These are phyloP conservation scores for Promerops cafer DNA, from an alignment of 2,113 vertebrate species.

Conservation along the genomic window DNA sequence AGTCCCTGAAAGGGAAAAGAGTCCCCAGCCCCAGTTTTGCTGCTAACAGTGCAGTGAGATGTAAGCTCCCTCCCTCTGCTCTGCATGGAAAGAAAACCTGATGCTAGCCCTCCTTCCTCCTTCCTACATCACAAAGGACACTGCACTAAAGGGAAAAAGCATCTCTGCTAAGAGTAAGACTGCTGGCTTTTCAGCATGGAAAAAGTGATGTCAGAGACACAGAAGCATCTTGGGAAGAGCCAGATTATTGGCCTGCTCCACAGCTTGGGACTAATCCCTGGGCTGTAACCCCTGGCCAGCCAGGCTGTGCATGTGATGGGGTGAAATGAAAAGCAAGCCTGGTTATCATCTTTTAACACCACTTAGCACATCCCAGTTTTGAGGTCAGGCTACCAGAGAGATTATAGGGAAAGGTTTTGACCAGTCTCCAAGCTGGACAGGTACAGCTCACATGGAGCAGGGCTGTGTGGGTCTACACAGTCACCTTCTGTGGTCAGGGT, in stretches of 20 bases:
- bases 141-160: background rate
- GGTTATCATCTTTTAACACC: background rate
- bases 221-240: background rate
- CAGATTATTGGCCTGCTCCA: background rate
- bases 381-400: background rate
- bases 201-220: background rate
- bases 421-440: background rate
- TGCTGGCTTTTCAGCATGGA: background rate
- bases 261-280: background rate
- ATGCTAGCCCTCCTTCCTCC: background rate
- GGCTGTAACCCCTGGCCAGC: background rate
- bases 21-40: background rate
- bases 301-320: background rate
- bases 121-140: background rate
- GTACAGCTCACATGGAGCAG: background rate
- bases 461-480: background rate
- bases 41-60: background rate
- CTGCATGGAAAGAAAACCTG: background rate
- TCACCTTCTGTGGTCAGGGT: background rate
- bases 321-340: background rate
- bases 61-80: background rate
- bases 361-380: background rate
- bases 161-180: background rate
- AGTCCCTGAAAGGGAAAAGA: background rate
- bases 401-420: background rate